Evolutionary conservation across 2,888 invertebrate species (phyloP).

Genomic region (Cactoblastis cactorum): DNA sequence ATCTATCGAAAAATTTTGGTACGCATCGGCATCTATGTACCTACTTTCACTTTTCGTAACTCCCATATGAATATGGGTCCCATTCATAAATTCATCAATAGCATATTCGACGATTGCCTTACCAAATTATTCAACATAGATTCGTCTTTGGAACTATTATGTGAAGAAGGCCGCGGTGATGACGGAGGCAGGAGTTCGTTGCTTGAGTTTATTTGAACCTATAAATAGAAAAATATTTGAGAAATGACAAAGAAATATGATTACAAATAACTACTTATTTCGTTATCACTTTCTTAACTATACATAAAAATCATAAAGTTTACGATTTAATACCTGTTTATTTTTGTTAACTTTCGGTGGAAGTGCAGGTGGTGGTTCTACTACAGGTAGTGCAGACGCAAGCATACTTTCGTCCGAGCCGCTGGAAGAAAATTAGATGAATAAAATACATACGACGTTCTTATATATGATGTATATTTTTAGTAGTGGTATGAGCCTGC

Average conservation of each 20-base stretch:
- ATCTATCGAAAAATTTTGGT: too few species aligned
- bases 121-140: constrained; percentile 59
- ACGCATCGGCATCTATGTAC: too few species aligned
- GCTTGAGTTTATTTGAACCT: constrained; percentile 61
- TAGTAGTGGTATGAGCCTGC: too few species aligned
- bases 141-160: constrained; percentile 64
- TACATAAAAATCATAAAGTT: not conserved
- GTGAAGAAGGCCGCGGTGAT: constrained; percentile 67
- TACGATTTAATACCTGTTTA: constrained; percentile 46
- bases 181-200: constrained; percentile 67
- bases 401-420: constrained; percentile 69
- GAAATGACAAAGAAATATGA: not conserved
- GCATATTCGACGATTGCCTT: constrained; percentile 18
- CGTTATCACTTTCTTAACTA: too few species aligned
- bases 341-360: constrained; percentile 77
- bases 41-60: too few species aligned
- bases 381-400: constrained; percentile 63
- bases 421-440: constrained; percentile 35
- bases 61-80: too few species aligned
- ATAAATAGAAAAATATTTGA: constrained; percentile 21
- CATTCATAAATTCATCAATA: too few species aligned
- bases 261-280: too few species aligned
- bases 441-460: too few species aligned
- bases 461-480: too few species aligned
- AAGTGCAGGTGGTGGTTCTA: constrained; percentile 73